Conservation (phyloP, 2,888 invertebrate genomes). For the Buathra laborator region DNA sequence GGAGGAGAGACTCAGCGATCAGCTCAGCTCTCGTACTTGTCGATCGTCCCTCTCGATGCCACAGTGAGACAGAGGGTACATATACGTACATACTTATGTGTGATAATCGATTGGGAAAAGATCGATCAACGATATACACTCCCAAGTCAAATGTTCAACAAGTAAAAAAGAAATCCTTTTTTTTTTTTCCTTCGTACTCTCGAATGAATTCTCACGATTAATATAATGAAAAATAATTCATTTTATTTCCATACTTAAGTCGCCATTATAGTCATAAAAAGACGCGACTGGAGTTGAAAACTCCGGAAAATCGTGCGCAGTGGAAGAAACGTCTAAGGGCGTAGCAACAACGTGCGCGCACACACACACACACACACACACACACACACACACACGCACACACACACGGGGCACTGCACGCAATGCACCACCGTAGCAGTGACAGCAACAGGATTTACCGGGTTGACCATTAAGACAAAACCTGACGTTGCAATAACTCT, state of each 20-base stretch:
- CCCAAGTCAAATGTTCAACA: slow-evolving; percentile 62
- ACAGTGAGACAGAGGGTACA: slow-evolving; percentile 35
- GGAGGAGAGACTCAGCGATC: slow-evolving; percentile 57
- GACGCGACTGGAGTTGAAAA: neutral
- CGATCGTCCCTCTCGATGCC: slow-evolving; percentile 52
- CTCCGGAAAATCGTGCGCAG: slow-evolving; percentile 46
- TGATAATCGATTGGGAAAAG: slow-evolving; percentile 65
- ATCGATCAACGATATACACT: slow-evolving; percentile 60
- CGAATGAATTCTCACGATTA: neutral
- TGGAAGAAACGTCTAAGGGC: slow-evolving; percentile 59
- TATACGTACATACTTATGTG: slow-evolving; percentile 49
- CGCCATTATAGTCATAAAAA: neutral
- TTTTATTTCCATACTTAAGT: neutral
- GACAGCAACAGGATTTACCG: slow-evolving; percentile 80
- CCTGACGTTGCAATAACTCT: slow-evolving; percentile 82
- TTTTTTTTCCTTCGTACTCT: slow-evolving; percentile 5
- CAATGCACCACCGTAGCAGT: slow-evolving; percentile 64
- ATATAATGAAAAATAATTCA: neutral
- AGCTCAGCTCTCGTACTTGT: slow-evolving; percentile 39
- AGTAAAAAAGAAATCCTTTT: slow-evolving; percentile 58
- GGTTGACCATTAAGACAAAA: slow-evolving; percentile 84
- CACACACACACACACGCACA: neutral
- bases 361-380: slow-evolving; percentile 2
- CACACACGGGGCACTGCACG: slow-evolving; percentile 21
- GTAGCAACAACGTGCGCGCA: slow-evolving; percentile 1